Conservation (phyloP, 2,888 invertebrate genomes). For the Tolmerus cingulatus region DNA sequence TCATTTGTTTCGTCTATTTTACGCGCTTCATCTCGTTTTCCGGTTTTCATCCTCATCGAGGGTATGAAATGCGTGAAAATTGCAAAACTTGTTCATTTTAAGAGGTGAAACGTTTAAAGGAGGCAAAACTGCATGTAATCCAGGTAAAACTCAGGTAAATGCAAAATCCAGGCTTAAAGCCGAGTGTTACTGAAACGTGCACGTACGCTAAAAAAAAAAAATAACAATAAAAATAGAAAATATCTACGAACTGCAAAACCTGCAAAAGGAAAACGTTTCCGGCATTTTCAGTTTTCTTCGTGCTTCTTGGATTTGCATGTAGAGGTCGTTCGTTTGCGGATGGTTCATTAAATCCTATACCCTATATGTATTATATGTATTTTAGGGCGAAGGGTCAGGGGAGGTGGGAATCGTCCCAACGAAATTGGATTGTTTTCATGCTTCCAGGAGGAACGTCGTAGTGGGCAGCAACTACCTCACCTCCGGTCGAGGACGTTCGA, state of each 20-base stretch:
- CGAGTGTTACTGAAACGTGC: background rate
- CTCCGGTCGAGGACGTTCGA: background rate
- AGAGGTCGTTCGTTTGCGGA: background rate
- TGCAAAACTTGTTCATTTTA: constrained; percentile 11
- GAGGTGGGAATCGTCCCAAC: background rate
- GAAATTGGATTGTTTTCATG: background rate
- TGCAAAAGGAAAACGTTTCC: background rate
- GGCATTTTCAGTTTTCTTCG: background rate
- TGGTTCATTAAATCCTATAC: background rate
- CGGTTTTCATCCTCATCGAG: constrained; percentile 13
- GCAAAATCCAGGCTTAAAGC: background rate
- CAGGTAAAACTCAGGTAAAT: background rate
- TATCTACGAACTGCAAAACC: background rate
- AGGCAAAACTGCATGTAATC: background rate
- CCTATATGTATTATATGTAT: too few relatives aligned
- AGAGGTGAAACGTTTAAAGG: background rate
- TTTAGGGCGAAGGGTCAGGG: background rate
- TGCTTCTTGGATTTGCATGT: background rate
- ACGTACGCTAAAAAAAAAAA: background rate
- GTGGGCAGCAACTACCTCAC: background rate
- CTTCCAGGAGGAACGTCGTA: background rate
- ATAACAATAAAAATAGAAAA: background rate
- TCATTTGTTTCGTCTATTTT: background rate
- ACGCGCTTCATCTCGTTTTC: background rate
- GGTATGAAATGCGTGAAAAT: constrained; percentile 23